Evolutionary conservation across 2,113 vertebrate species (phyloP), one percentile per base, ranked within the genome.

Genomic region (Girardinichthys multiradiatus): DNA sequence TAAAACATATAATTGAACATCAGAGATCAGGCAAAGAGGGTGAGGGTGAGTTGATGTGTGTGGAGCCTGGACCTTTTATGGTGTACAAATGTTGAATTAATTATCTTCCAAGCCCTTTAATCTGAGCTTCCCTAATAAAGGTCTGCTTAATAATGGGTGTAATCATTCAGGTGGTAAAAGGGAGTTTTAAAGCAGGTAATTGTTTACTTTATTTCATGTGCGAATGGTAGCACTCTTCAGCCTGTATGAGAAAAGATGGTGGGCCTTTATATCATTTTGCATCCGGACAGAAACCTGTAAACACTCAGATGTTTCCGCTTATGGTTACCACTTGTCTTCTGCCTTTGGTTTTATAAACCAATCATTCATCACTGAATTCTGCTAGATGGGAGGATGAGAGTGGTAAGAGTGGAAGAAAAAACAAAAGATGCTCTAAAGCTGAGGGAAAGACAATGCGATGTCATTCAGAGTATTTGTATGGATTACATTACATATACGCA

Each of bases 1-100:
- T 87, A 91, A 81, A 54, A 2, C 59, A 78, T 79, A 85, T 85
- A 86, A 84, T 86, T 69, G 72, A 82, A 79, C 83, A 90, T 88
- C 85, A 87, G 62, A 90, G 77, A 58, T 48, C 68, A 54, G 68
- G 39, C 31, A 42, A 68, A 61, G 69, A 54, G 67, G 37, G 66
- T 75, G 84, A 86, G 75, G 82, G 74, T n/a, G n/a, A n/a, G n/a
- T n/a, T n/a, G 88, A 72, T 89, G 72, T 79, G 68, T 30, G 57
- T 77, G 66, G 64, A 81, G 63, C 75, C 57, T 51, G 13, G 67
- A 37, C 60, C 68, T 85, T n/a, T 90, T 68, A 74, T 80, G 75
- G 35, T 85, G 80, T 77, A 69, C 62, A 74, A 84, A 76, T 74
- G 68, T 70, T n/a, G 2, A 68, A 74, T 72, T 86, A 67, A 90